Evolutionary conservation across 2,888 invertebrate species (phyloP).

Genomic region (Resseliella maxima): DNA sequence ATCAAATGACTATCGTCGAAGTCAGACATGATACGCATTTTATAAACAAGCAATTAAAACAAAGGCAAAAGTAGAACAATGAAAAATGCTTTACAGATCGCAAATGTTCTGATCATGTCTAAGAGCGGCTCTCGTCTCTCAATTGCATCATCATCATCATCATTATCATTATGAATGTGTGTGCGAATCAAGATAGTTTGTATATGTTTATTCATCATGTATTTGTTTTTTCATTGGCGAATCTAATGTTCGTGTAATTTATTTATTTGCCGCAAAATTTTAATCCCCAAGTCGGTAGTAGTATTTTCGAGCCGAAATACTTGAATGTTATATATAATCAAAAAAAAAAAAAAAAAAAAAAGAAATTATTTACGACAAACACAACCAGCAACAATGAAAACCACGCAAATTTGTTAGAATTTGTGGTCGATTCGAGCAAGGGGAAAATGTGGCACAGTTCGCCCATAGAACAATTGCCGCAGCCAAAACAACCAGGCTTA

Average conservation of each 20-base stretch:
- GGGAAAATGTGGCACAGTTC: background rate
- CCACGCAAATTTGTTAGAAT: too few relatives aligned
- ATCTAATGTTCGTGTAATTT: background rate
- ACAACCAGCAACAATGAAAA: too few relatives aligned
- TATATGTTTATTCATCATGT: background rate
- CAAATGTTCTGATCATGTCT: constrained; percentile 8
- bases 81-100: constrained; percentile 23
- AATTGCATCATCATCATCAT: too few relatives aligned
- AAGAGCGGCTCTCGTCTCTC: background rate
- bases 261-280: constrained; percentile 11
- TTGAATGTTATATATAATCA: too few relatives aligned
- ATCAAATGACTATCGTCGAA: background rate
- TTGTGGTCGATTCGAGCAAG: too few relatives aligned
- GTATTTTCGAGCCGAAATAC: too few relatives aligned
- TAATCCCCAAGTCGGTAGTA: constrained; percentile 13
- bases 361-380: too few relatives aligned
- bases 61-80: background rate
- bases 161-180: background rate
- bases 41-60: constrained; percentile 34
- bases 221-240: background rate
- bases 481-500: background rate
- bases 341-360: too few relatives aligned
- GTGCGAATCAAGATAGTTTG: background rate
- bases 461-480: background rate
- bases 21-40: background rate